A percentile compares a stretch with the other conserved stretches of the same genome.
phyloP scores from a whole-genome alignment of 2,888 invertebrate genomes.

The Polyommatus iphigenia region DNA sequence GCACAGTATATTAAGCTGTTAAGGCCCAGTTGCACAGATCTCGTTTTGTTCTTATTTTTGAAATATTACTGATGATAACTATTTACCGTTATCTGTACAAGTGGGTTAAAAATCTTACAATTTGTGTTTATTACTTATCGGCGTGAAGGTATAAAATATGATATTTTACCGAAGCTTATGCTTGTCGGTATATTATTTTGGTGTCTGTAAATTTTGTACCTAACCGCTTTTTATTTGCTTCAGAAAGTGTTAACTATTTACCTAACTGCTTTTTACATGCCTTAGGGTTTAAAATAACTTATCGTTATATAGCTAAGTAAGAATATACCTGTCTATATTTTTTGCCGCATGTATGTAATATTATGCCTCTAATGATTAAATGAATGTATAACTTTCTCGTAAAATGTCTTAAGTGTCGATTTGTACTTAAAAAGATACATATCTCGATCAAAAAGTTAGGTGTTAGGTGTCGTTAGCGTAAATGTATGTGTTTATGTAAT shows the following conservation, averaged over 20 bases:
- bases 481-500: background rate
- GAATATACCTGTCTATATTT: background rate
- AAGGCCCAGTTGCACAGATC: background rate
- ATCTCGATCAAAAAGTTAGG: background rate
- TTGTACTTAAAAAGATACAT: conserved; percentile 30
- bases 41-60: too few species aligned
- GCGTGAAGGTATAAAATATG: background rate
- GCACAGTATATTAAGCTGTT: conserved; percentile 14
- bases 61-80: too few species aligned
- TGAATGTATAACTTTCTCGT: background rate
- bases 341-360: background rate
- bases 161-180: background rate
- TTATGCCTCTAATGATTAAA: background rate
- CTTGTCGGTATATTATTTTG: background rate
- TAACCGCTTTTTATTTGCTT: background rate
- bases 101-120: background rate
- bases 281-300: background rate
- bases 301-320: background rate
- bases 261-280: background rate
- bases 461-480: background rate
- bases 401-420: background rate
- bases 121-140: background rate
- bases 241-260: background rate
- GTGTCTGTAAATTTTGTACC: background rate
- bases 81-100: too few species aligned